phyloP scores from a whole-genome alignment of 2,888 invertebrate species.

The Cybosia mesomella region DNA sequence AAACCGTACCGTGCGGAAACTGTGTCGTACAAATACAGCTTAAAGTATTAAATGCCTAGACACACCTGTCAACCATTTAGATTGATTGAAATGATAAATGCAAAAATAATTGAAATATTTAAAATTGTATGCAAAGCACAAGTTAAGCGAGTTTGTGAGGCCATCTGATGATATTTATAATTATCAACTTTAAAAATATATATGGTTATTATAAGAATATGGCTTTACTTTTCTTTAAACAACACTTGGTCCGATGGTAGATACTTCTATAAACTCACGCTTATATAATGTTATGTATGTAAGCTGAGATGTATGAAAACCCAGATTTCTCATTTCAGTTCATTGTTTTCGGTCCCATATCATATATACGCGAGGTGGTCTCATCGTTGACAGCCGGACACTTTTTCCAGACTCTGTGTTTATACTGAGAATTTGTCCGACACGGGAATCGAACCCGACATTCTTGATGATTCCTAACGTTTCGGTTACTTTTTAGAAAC shows the following conservation, averaged over 20 bases:
- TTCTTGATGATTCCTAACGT: background rate
- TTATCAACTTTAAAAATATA: background rate
- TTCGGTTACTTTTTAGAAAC: background rate
- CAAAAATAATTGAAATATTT: background rate
- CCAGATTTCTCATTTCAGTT: no score
- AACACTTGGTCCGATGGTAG: no score
- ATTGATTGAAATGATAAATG: slow-evolving; percentile 12
- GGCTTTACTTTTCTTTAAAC: no score
- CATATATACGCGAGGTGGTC: no score
- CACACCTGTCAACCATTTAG: slow-evolving; percentile 15
- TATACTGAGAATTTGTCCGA: background rate
- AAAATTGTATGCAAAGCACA: background rate
- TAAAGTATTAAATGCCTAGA: background rate
- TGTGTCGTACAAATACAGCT: background rate
- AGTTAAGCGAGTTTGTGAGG: background rate
- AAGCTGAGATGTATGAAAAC: no score
- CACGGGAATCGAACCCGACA: background rate
- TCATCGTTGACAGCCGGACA: background rate
- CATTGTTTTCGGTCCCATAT: no score
- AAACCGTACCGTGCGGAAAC: background rate
- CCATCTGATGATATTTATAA: background rate
- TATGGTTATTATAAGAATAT: no score
- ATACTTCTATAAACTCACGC: no score
- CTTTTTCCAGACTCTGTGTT: no score
- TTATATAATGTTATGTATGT: no score